A percentile compares a stretch with the other conserved stretches of the same genome.
phyloP scores from a whole-genome alignment of 2,113 vertebrate genomes.

The Dunckerocampus dactyliophorus region DNA sequence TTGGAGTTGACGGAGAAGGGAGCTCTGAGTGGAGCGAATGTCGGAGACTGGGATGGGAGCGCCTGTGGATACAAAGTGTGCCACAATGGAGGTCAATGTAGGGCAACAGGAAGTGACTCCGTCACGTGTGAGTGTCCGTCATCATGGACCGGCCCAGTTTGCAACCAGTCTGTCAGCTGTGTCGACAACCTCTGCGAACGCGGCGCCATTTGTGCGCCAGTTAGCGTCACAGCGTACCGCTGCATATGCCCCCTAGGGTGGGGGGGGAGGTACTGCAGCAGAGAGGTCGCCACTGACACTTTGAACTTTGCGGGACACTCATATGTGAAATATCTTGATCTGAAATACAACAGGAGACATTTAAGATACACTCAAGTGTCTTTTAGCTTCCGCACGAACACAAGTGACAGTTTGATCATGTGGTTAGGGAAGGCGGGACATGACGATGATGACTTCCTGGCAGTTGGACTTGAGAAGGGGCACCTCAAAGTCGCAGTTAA shows the following conservation, averaged over 20 bases:
- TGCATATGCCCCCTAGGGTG: constrained; percentile 79
- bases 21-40: constrained; percentile 73
- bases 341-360: constrained; percentile 70
- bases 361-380: constrained; percentile 71
- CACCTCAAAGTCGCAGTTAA: constrained; percentile 80
- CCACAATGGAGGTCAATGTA: constrained; percentile 72
- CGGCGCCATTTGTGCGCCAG: constrained; percentile 69
- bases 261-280: constrained; percentile 74
- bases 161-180: constrained; percentile 73
- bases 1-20: constrained; percentile 75
- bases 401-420: constrained; percentile 70
- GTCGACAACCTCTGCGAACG: constrained; percentile 66
- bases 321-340: constrained; percentile 79
- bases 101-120: constrained; percentile 29
- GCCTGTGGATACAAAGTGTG: constrained; percentile 80
- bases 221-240: constrained; percentile 59
- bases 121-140: constrained; percentile 75
- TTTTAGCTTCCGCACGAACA: constrained; percentile 74
- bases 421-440: constrained; percentile 81
- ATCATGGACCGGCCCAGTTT: constrained; percentile 71
- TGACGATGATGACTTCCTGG: constrained; percentile 82
- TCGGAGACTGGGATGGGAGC: constrained; percentile 85
- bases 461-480: constrained; percentile 73
- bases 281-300: constrained; percentile 58
- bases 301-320: constrained; percentile 76